A percentile compares a stretch with the other conserved stretches of the same genome.
phyloP scores from a whole-genome alignment of 1,140 invertebrate species.

The Thaumetopoea pityocampa region DNA sequence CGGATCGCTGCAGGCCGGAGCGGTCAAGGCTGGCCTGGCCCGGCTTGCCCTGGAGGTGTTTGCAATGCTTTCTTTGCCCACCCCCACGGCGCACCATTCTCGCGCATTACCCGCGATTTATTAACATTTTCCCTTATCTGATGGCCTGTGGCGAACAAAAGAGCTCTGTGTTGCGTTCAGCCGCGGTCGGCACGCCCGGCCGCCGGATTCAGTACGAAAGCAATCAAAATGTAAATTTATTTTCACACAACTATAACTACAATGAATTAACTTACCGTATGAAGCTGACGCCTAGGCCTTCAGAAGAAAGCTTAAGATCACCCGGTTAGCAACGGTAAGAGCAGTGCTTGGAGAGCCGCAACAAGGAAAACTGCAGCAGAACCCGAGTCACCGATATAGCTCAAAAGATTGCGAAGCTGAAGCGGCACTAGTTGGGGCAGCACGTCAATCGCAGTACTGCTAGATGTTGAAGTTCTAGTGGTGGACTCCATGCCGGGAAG shows the following conservation, averaged over 20 bases:
- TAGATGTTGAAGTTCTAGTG: no score
- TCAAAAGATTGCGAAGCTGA: no score
- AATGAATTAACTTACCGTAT: neutral
- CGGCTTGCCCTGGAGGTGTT: conserved; percentile 5
- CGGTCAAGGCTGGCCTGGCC: conserved; percentile 48
- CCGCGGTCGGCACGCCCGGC: conserved; percentile 43
- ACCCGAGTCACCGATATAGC: no score
- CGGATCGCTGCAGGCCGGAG: conserved; percentile 33
- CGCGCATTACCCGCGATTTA: conserved; percentile 60
- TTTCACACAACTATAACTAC: no score
- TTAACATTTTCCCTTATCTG: conserved; percentile 58
- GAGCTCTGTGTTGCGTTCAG: conserved; percentile 43
- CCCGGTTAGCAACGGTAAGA: no score
- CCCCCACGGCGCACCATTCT: conserved; percentile 35
- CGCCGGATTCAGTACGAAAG: conserved; percentile 21
- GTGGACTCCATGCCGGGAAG: no score
- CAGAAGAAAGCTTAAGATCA: no score
- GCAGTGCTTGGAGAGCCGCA: no score
- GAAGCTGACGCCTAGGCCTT: neutral
- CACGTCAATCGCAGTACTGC: no score
- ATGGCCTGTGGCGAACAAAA: conserved; percentile 55
- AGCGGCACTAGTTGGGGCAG: no score
- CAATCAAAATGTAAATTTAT: conserved; percentile 4
- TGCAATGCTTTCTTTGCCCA: conserved; percentile 41
- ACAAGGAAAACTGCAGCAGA: no score